These are phyloP conservation scores for Anthopleura sola DNA, from an alignment of 64 coral and sea anemone genomes.

Conservation along the genomic window DNA sequence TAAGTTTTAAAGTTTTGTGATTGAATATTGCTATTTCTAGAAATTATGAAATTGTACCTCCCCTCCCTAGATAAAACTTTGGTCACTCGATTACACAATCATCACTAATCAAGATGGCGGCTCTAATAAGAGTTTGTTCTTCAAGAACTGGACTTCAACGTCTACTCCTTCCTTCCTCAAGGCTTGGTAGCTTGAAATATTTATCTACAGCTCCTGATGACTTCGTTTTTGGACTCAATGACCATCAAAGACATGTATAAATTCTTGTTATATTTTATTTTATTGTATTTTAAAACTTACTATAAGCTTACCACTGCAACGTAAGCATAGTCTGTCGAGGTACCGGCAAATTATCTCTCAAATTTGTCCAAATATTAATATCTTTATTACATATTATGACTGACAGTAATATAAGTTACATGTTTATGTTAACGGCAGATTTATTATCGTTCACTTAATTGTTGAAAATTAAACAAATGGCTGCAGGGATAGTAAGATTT, in stretches of 20 bases:
- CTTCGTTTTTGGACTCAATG: slow-evolving; percentile 57
- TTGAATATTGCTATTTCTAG: background rate
- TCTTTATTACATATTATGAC: too few relatives aligned
- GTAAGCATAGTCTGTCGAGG: too few relatives aligned
- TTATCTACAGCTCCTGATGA: slow-evolving; percentile 61
- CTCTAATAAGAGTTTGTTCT: background rate
- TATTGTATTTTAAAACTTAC: background rate
- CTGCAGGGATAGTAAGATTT: too few relatives aligned
- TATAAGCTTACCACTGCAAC: too few relatives aligned
- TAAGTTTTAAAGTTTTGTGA: background rate
- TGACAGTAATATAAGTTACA: too few relatives aligned
- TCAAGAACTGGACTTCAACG: slow-evolving; percentile 36
- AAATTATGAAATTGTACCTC: background rate
- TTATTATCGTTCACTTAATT: too few relatives aligned
- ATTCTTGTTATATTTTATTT: background rate
- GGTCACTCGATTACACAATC: background rate
- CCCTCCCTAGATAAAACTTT: background rate
- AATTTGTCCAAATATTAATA: too few relatives aligned
- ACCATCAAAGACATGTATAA: slow-evolving; percentile 69
- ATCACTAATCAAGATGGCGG: slow-evolving; percentile 38
- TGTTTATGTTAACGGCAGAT: too few relatives aligned
- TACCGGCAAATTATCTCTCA: too few relatives aligned
- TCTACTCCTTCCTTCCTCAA: slow-evolving; percentile 27
- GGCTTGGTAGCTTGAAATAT: slow-evolving; percentile 14
- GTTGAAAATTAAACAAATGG: too few relatives aligned